Evolutionary conservation across 2,797 vertebrate genomes (phyloP).

Genomic region (Sebastes flavidus): DNA sequence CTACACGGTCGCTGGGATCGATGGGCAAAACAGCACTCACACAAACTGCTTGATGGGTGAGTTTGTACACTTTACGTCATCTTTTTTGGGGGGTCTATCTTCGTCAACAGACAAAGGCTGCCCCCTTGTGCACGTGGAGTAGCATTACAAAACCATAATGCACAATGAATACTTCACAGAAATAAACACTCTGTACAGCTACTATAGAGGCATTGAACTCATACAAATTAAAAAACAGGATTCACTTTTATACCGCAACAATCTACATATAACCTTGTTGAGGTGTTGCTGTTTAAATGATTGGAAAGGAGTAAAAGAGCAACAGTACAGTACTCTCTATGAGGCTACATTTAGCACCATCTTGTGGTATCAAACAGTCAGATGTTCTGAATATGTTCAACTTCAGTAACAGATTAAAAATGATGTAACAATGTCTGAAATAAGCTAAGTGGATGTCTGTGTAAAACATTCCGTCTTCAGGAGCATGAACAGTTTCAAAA

Average conservation of each 20-base stretch:
- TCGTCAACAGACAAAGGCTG: slow-evolving; percentile 3
- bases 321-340: background rate
- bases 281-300: background rate
- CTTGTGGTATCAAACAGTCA: slow-evolving; percentile 38
- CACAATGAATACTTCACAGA: background rate
- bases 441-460: background rate
- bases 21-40: background rate
- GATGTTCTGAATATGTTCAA: background rate
- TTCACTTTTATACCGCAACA: background rate
- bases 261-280: background rate
- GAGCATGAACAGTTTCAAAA: background rate
- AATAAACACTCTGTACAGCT: background rate
- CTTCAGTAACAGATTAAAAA: background rate
- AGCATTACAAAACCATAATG: background rate
- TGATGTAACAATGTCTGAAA: background rate
- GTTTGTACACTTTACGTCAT: background rate
- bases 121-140: slow-evolving; percentile 33
- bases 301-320: background rate
- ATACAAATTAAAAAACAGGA: background rate
- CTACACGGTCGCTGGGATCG: background rate
- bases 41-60: background rate
- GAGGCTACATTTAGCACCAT: slow-evolving; percentile 29
- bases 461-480: background rate
- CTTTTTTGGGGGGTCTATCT: background rate
- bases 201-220: background rate